Evolutionary conservation across 2,888 invertebrate genomes (phyloP).

Genomic region (Cheilosia impressa): DNA sequence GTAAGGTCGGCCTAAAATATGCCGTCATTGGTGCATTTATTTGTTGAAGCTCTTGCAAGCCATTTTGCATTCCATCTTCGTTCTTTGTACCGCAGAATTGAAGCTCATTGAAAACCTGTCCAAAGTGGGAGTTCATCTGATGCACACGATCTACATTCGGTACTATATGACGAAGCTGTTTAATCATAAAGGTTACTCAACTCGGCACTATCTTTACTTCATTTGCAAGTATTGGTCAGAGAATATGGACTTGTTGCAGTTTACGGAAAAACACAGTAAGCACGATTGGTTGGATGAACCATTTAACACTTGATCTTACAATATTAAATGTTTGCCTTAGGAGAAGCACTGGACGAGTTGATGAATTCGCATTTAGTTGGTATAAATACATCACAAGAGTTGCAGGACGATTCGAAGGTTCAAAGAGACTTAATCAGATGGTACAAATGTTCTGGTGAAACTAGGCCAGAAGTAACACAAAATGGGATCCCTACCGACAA

Average conservation of each 20-base stretch:
- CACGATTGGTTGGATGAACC: not conserved
- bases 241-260: slow-evolving; percentile 76
- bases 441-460: slow-evolving; percentile 61
- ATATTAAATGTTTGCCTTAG: slow-evolving; percentile 67
- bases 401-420: slow-evolving; percentile 34
- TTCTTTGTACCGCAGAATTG: slow-evolving; percentile 75
- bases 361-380: slow-evolving; percentile 78
- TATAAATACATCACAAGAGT: slow-evolving; percentile 34
- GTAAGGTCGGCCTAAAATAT: slow-evolving; percentile 58
- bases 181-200: slow-evolving; percentile 81
- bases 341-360: slow-evolving; percentile 79
- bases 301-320: not conserved
- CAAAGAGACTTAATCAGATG: slow-evolving; percentile 50
- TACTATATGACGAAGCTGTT: slow-evolving; percentile 80
- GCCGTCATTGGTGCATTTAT: no score
- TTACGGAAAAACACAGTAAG: slow-evolving; percentile 79
- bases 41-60: no score
- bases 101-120: slow-evolving; percentile 79
- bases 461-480: not conserved
- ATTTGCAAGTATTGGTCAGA: slow-evolving; percentile 81
- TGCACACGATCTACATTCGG: slow-evolving; percentile 80
- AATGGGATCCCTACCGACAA: slow-evolving; percentile 6
- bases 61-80: no score
- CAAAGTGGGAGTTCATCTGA: slow-evolving; percentile 79
- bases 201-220: slow-evolving; percentile 80